Evolutionary conservation across 2,113 vertebrate genomes (phyloP), one percentile per base, ranked within the genome.

Genomic region (Saimiri boliviensis): DNA sequence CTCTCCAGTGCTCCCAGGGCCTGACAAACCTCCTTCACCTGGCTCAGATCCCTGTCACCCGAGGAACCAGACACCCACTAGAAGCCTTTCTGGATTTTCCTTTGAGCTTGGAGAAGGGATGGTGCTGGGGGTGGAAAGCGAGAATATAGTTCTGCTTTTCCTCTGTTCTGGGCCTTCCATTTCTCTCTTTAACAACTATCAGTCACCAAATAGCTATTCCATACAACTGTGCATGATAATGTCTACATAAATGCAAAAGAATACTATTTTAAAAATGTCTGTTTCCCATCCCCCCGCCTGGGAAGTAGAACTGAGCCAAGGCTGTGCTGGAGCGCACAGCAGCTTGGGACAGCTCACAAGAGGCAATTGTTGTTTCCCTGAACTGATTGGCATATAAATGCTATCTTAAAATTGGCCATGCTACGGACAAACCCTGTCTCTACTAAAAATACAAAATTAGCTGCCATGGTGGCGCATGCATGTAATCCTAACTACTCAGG

Each of bases 11-110:
- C 25, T 80, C 76, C 84, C 58, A 25, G 77, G 49, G 45, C 60
- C 86, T 85, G 82, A 86, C 86, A 37, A 9, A 20, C 40, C 40
- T 52, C 32, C 37, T 66, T n/a, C n/a, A 1, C 40, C 30, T 96
- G 95, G 94, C 96, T 49, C 60, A 4, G 70, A 45, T 66, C 94
- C 94, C 81, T 0, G 5, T 96, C 25, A 58, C 94, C 92, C 0
- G 0, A 84, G 97, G 76, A 97, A 97, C 94, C 76, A 80, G 97
- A 83, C 86, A 63, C n/a, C 63, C 91, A 9, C 19, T 47, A 73
- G 79, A 96, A 95, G 54, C 25, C 27, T 95, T 60, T 89, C 92
- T 92, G 81, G 76, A 74, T 21, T 84, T 96, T 76, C 32, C 91
- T 96, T 96, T 95, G 93, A 68, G 82, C 40, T 77, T 37, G 17